Evolutionary conservation across 1,140 invertebrate species (phyloP), one percentile per base, ranked within the genome.

Genomic region (Tetramorium simillimum): DNA sequence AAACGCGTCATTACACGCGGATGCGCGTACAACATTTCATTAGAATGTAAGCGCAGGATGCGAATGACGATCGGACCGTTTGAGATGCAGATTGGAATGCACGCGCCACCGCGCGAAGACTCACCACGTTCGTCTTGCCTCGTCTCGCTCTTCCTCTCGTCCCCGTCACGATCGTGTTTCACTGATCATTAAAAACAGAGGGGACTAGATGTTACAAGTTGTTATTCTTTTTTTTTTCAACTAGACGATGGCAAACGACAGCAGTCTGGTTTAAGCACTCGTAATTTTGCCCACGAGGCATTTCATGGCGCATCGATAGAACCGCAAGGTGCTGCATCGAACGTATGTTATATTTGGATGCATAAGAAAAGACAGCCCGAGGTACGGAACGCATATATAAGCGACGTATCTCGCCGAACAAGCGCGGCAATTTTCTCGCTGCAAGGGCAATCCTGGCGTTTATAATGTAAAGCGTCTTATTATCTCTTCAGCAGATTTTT

Each of bases 1-100:
- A 77, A 78, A 85, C 82, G 82, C 73, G 37, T 85, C 33, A 85
- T 85, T 85, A 85, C 24, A 28, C 16, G 60, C 46, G 37, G 10
- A 76, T 37, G 60, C 58, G 67, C 53, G 40, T 40, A 33, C 24
- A 82, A 73, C 80, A 46, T 73, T 82, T 72, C 67, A 82, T 82
- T 82, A 82, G 62, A 46, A 46, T 58, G 14, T 60, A 46, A 72
- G 67, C 33, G 3, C 33, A 33, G 33, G 12, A 60, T 46, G 67
- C 21, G 24, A 56, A 65, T 65, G 2, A 24, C 51, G 53, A 72
- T 58, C 40, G 69, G 40, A 58, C 12, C 51, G 53, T 73, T 84
- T 58, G 53, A 73, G 43, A 84, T 60, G 80, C 24, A 46, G 80
- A 84, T 84, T 53, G 67, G 18, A 14, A 80, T 67, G 28, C 43